Evolutionary conservation across 2,797 vertebrate genomes (phyloP).

Genomic region (Adrianichthys oophorus): DNA sequence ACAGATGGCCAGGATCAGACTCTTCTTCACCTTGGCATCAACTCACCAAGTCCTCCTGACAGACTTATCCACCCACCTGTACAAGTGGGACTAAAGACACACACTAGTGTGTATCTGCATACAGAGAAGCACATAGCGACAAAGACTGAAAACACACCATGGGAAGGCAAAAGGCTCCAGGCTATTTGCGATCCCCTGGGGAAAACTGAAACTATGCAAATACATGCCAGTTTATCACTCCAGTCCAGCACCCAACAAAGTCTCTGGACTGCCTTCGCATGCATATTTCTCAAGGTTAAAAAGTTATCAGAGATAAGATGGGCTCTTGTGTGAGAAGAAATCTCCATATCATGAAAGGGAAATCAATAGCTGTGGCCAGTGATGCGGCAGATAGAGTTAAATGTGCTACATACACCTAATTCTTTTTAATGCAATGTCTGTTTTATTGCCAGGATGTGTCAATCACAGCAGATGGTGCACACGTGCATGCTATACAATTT

Average conservation of each 20-base stretch:
- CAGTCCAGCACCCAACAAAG: slow-evolving; percentile 43
- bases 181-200: slow-evolving; percentile 56
- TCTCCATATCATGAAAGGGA: slow-evolving; percentile 68
- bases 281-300: slow-evolving; percentile 76
- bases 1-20: slow-evolving; percentile 77
- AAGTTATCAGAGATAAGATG: slow-evolving; percentile 54
- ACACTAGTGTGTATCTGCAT: slow-evolving; percentile 17
- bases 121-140: slow-evolving; percentile 7
- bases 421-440: slow-evolving; percentile 31
- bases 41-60: slow-evolving; percentile 69
- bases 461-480: slow-evolving; percentile 5
- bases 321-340: slow-evolving; percentile 57
- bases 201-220: slow-evolving; percentile 67
- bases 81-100: slow-evolving; percentile 45
- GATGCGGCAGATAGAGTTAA: slow-evolving; percentile 58
- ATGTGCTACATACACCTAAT: slow-evolving; percentile 46
- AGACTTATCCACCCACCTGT: slow-evolving; percentile 68
- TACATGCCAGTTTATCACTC: slow-evolving; percentile 75
- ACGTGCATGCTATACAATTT: slow-evolving; percentile 7
- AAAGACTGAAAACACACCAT: slow-evolving; percentile 26
- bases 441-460: slow-evolving; percentile 24
- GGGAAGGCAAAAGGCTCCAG: slow-evolving; percentile 39
- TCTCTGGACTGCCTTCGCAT: slow-evolving; percentile 49
- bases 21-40: slow-evolving; percentile 72
- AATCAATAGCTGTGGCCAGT: slow-evolving; percentile 65